A percentile compares a stretch with the other conserved stretches of the same genome.
phyloP scores from a whole-genome alignment of 35 echinoderm and acorn worm species.

The Eucidaris tribuloides region DNA sequence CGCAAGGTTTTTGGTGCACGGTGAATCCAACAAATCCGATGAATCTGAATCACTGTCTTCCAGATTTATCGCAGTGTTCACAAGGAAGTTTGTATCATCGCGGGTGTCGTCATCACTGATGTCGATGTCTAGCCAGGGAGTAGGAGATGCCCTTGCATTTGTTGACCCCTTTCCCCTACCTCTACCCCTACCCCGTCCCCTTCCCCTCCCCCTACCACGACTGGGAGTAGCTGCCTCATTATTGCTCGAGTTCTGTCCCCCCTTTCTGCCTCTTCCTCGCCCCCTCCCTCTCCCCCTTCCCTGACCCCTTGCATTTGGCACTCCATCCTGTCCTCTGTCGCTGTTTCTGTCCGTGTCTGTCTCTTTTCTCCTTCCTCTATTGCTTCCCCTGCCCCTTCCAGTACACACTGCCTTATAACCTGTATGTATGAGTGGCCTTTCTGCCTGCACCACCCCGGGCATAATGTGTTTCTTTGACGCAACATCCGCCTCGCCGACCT shows the following conservation, averaged over 20 bases:
- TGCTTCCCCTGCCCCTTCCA: not conserved
- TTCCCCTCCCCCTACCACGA: not conserved
- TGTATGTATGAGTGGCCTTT: not conserved
- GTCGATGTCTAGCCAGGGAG: not conserved
- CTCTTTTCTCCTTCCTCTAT: not conserved
- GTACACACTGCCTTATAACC: not conserved
- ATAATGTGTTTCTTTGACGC: too few relatives aligned
- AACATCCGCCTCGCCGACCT: too few relatives aligned
- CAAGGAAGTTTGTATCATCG: too few relatives aligned
- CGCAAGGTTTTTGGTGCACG: too few relatives aligned
- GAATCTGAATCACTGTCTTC: too few relatives aligned
- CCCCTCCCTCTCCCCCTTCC: not conserved
- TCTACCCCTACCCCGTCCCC: not conserved
- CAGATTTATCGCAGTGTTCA: too few relatives aligned
- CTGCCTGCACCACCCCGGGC: not conserved
- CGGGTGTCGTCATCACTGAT: not conserved
- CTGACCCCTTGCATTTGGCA: not conserved
- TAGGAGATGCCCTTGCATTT: not conserved
- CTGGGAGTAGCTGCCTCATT: not conserved
- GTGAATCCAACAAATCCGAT: too few relatives aligned
- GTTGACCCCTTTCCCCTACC: not conserved
- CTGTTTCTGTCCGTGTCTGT: not conserved
- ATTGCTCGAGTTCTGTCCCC: not conserved
- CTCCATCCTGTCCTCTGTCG: not conserved
- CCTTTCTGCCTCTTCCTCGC: not conserved